Base-by-base conservation (phyloP, 1,140 invertebrate genomes). In the Pygmarrhopalites habei region DNA sequence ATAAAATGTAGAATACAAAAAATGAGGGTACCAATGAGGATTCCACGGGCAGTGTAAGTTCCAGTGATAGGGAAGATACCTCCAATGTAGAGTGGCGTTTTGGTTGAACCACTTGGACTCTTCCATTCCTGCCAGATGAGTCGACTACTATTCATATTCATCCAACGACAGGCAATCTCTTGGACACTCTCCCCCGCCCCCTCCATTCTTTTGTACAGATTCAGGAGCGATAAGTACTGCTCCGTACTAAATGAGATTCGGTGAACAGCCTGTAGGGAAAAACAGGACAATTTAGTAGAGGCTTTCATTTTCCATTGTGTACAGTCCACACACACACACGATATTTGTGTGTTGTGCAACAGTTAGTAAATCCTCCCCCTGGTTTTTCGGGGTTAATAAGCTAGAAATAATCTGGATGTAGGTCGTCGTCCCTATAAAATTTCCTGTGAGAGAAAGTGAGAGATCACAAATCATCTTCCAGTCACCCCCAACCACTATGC, bases 51-150 rank as follows among this genome's bases (percentile, higher is more conserved):
- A 1, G 76, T 80, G 67, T 83, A 86, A 0, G 74, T 72, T 10
- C 81, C 82, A 26, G 73, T 78, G 41, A 87, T 73, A 0, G 89
- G 88, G 74, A 90, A 91, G 68, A 91, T 88, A 2, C 88, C 88
- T 44, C 86, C 87, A 55, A 90, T 83, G 63, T 79, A 80, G 21
- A 84, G 73, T 1, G 78, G 74, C 2, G 71, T 77, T 68, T 82
- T 82, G 43, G 79, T 79, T 4, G 77, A 75, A 0, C 77, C 72
- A 56, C 77, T 73, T 1, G 69, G 72, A 0, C 79, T 80, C 55
- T 80, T 74, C 86, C 86, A 88, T 7, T 72, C 65, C 0, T 68
- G 67, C 74, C 83, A 80, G 76, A 75, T 19, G 75, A 62, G n/a
- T 76, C 72, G 3, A 71, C 86, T 81, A 1, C 78, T 68, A 19